A percentile compares a stretch with the other conserved stretches of the same genome.
phyloP scores from a whole-genome alignment of 92 coral and sea anemone genomes.

The Epizoanthus rinbou region DNA sequence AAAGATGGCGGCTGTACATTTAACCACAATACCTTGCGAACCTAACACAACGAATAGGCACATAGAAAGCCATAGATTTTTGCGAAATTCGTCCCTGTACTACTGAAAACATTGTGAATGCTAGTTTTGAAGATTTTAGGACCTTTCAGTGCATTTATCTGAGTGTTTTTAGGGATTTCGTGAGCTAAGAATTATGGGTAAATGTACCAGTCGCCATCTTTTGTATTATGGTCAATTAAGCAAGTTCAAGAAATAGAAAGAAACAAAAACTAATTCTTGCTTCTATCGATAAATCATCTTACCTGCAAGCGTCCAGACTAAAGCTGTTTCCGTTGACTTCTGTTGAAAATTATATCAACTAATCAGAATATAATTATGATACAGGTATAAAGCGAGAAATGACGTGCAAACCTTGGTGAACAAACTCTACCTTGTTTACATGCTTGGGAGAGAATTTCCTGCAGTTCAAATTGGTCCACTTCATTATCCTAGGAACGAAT shows the following conservation, averaged over 20 bases:
- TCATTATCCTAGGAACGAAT: slow-evolving; percentile 69
- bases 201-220: too few relatives aligned
- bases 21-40: too few relatives aligned
- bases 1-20: too few relatives aligned
- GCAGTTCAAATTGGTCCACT: slow-evolving; percentile 78
- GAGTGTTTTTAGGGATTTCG: too few relatives aligned
- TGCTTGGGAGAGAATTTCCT: slow-evolving; percentile 53
- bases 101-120: too few relatives aligned
- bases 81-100: too few relatives aligned
- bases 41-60: too few relatives aligned
- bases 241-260: neutral
- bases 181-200: too few relatives aligned
- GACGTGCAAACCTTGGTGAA: neutral
- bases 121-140: too few relatives aligned
- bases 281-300: neutral
- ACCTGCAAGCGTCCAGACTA: slow-evolving; percentile 45
- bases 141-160: too few relatives aligned
- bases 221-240: too few relatives aligned
- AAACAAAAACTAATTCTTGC: neutral
- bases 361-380: neutral
- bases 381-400: neutral
- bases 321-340: slow-evolving; percentile 32
- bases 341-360: neutral
- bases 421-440: slow-evolving; percentile 49
- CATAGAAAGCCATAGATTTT: too few relatives aligned